Percentiles rank a stretch among this genome's conserved stretches.
phyloP scores from a whole-genome alignment of 2,888 invertebrate genomes.

The Clistopyga incitator region DNA sequence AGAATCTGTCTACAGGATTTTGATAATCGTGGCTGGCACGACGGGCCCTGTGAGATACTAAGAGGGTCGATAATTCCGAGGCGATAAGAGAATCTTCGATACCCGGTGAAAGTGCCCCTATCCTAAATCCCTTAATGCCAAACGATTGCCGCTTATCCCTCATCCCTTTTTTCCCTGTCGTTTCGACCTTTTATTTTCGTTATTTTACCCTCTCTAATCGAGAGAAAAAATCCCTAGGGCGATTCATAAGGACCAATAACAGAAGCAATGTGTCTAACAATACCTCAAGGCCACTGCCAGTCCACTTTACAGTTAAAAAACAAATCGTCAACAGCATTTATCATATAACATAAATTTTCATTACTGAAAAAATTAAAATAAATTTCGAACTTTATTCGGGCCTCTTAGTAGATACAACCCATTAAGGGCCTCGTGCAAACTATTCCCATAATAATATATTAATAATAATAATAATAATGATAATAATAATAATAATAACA shows the following conservation, averaged over 20 bases:
- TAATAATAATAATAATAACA: neutral
- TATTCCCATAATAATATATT: too few species aligned
- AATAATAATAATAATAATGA: neutral
- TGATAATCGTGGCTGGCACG: constrained; percentile 7
- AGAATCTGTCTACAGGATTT: constrained; percentile 20
- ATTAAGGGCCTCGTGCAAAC: too few species aligned
- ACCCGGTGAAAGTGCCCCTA: constrained; percentile 29
- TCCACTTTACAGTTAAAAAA: too few species aligned
- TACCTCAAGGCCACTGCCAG: neutral
- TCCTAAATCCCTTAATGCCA: constrained; percentile 41
- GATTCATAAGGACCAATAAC: neutral
- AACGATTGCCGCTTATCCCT: constrained; percentile 19
- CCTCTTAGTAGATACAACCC: too few species aligned
- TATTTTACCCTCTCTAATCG: neutral
- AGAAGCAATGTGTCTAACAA: neutral
- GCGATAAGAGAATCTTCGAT: constrained; percentile 52
- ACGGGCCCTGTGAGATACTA: constrained; percentile 11
- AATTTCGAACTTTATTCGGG: too few species aligned
- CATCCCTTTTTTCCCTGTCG: constrained; percentile 4
- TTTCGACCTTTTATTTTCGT: neutral
- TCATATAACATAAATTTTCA: too few species aligned
- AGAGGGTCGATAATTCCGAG: constrained; percentile 56
- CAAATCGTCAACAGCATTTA: too few species aligned
- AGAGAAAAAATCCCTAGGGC: neutral
- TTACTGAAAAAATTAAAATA: too few species aligned